Base-by-base conservation (phyloP, 2,797 vertebrate species). In the Notamacropus eugenii region DNA sequence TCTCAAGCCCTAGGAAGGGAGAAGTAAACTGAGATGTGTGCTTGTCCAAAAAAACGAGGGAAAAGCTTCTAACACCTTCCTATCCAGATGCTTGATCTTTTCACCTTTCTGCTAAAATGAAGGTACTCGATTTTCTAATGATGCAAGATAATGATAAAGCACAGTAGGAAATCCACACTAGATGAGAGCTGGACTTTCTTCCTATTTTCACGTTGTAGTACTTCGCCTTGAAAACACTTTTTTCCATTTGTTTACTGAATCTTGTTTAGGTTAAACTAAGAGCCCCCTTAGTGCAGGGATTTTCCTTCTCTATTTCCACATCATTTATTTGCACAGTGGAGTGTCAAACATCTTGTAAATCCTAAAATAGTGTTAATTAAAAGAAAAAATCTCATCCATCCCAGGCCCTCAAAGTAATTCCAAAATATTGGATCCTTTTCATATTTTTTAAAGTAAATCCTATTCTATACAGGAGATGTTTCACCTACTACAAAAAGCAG, bases 91-190 rank as follows among this genome's bases (percentile, higher is more conserved):
- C 46, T 67, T 22, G 52, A 59, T 74, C 92, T 34, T 12, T 28
- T 62, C n/a, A 55, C 46, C 55, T 92, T 94, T 34, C 91, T n/a
- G 56, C 90, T 3, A 52, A 92, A 12, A 4, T 16, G 27, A 46
- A 74, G 67, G 67, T 5, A 31, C 46, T 46, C 29, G 13, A 82
- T 54, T 90, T 91, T 11, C 54, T 92, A 52, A 50, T 10, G n/a
- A 40, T 24, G 24, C 14, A 59, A 90, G 90, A n/a, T 19, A 46
- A 5, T 0, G 29, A 31, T 24, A 31, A 24, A n/a, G 6, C 55
- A 29, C 34, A 52, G 31, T 54, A 62, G 57, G 92, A 91, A 54
- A 67, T 90, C 46, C 95, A 59, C 57, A 92, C 91, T 54, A 82
- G 3, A 67, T n/a, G 19, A 92, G 87, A 62, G 87, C 55, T 94